phyloP scores from a whole-genome alignment of 2,797 vertebrate species.

The Vireo griseus region DNA sequence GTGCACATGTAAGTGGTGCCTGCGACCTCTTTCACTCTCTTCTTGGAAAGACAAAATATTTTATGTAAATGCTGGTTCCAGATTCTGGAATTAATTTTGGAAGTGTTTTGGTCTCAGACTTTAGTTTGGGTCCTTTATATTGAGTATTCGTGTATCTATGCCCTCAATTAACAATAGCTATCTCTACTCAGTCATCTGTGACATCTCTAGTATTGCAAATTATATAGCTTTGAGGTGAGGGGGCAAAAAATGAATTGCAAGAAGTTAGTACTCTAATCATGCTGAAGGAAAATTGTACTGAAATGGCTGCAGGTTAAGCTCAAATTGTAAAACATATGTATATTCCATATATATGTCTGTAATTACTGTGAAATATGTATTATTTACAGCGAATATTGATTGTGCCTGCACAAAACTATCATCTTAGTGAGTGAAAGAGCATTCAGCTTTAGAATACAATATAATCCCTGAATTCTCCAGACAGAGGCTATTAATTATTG shows the following conservation, averaged over 20 bases:
- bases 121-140: background rate
- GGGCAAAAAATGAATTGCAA: background rate
- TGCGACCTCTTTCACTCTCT: background rate
- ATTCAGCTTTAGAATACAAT: background rate
- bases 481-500: constrained; percentile 48
- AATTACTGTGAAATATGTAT: background rate
- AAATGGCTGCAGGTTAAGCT: background rate
- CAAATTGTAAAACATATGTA: background rate
- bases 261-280: background rate
- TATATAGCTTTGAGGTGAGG: background rate
- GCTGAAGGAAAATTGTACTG: background rate
- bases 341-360: background rate
- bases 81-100: background rate
- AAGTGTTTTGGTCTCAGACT: background rate
- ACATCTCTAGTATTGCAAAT: background rate
- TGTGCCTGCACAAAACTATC: constrained; percentile 1
- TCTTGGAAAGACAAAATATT: background rate
- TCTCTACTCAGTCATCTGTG: background rate
- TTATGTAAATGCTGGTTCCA: background rate
- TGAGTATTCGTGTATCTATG: background rate
- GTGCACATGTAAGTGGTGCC: background rate
- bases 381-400: background rate
- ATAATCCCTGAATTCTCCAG: background rate
- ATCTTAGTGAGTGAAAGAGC: background rate
- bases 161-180: background rate